Base-by-base conservation (phyloP, 1,140 invertebrate species). In the Reticulitermes speratus region DNA sequence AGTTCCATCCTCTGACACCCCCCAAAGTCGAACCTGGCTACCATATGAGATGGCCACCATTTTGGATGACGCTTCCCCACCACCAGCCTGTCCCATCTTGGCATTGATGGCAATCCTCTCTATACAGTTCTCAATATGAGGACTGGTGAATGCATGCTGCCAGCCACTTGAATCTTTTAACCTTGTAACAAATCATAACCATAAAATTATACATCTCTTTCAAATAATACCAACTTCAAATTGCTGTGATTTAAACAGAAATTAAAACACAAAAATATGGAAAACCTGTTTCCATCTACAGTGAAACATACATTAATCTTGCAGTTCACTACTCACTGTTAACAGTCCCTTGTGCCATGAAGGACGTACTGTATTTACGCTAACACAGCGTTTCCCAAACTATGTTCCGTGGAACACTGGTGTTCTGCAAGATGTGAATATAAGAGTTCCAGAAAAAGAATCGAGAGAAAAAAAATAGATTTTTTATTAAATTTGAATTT, bases 81-180 rank as follows among this genome's bases (percentile, higher is more conserved):
- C 90, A 25, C 87, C 88, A 32, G 92, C 91, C 25, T 92, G 93
- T 32, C 95, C 94, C 89, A 98, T 96, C 92, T 99, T 99, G 0
- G 97, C 97, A 91, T 99, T 99, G 86, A 99, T 95, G 7, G 98
- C 98, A 87, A 99, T 96, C 84, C 97, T 93, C 90, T 98, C 97
- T 88, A 99, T 98, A 30, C 95, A 94, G 19, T 94, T 94, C 88
- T 98, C 97, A 89, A 98, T 96, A 88, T 97, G 95, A 2, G 97
- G 97, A 89, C 97, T 98, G 55, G 96, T 98, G 91, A 99, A 99
- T 12, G 97, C 96, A 88, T 97, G 94, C 89, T 98, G 97, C 98
- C 98, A 99, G 19, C 98, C 98, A 88, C 95, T 96, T 0, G 97
- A 97, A 90, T 99, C 98, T 91, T 98, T 99, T 88, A 99, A 94